phyloP scores from a whole-genome alignment of 2,888 invertebrate species.

The Baronia brevicornis region DNA sequence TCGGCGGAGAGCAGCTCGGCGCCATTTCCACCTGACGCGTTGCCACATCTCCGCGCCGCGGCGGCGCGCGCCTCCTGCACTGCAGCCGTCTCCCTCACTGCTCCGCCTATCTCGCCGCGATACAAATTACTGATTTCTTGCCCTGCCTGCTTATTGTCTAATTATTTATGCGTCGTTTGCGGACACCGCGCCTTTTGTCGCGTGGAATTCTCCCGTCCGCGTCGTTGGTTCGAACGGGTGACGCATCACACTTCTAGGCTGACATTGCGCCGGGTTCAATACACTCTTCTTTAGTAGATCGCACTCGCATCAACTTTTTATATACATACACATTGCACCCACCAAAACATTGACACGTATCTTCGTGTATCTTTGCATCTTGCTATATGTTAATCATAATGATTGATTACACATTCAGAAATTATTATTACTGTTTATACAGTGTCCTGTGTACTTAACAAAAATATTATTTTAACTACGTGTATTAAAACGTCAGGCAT shows the following conservation, averaged over 20 bases:
- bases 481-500: slow-evolving; percentile 15
- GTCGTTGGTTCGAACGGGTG: slow-evolving; percentile 42
- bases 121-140: slow-evolving; percentile 73
- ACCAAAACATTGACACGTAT: slow-evolving; percentile 13
- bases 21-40: slow-evolving; percentile 75
- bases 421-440: too few species aligned
- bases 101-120: slow-evolving; percentile 67
- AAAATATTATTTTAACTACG: slow-evolving; percentile 7
- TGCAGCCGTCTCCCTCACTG: slow-evolving; percentile 50
- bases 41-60: slow-evolving; percentile 65
- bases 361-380: background rate
- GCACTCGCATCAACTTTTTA: slow-evolving; percentile 22
- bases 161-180: slow-evolving; percentile 70
- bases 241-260: slow-evolving; percentile 59
- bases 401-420: too few species aligned
- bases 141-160: slow-evolving; percentile 71
- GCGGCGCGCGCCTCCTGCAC: slow-evolving; percentile 59
- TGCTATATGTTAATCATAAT: too few species aligned
- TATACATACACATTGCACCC: slow-evolving; percentile 18
- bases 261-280: slow-evolving; percentile 59
- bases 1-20: slow-evolving; percentile 56
- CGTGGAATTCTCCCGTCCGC: slow-evolving; percentile 56
- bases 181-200: slow-evolving; percentile 55
- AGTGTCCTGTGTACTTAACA: background rate
- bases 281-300: slow-evolving; percentile 40